Evolutionary conservation across 1,140 invertebrate genomes (phyloP).

Genomic region (Macrobrachium rosenbergii): DNA sequence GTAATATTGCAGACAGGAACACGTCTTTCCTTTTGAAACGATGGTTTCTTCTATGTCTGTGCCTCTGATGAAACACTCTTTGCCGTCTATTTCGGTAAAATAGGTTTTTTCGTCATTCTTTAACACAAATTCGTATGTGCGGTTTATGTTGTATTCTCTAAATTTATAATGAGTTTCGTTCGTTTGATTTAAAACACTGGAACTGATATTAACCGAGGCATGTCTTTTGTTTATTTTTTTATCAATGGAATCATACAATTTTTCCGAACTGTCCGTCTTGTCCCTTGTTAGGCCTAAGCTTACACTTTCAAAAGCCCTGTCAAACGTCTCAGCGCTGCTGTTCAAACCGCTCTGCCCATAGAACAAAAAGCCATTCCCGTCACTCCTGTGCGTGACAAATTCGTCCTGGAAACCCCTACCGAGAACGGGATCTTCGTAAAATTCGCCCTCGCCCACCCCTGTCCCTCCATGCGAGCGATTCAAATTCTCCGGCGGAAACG

Average conservation of each 20-base stretch:
- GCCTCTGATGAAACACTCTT: conserved; percentile 37
- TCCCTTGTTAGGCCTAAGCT: no score
- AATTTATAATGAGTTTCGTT: conserved; percentile 15
- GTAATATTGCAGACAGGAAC: conserved; percentile 64
- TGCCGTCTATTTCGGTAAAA: conserved; percentile 13
- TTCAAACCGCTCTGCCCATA: not conserved
- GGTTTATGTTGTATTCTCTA: conserved; percentile 19
- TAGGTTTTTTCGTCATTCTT: conserved; percentile 12
- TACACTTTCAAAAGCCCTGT: not conserved
- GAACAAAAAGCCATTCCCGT: not conserved
- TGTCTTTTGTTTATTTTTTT: not conserved
- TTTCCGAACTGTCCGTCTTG: no score
- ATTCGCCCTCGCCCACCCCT: not conserved
- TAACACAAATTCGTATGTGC: not conserved
- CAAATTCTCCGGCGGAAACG: not conserved
- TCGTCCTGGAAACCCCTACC: conserved; percentile 45
- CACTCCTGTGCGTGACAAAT: conserved; percentile 38
- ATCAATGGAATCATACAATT: no score
- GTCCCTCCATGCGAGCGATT: not conserved
- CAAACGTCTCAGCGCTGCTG: no score
- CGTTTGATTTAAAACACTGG: not conserved
- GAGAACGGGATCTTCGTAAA: conserved; percentile 28
- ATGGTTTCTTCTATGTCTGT: conserved; percentile 52
- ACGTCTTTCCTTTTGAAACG: not conserved
- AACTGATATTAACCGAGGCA: not conserved